These are phyloP conservation scores for Himalopsyche kuldschensis DNA, from an alignment of 2,888 invertebrate genomes.

Conservation along the genomic window DNA sequence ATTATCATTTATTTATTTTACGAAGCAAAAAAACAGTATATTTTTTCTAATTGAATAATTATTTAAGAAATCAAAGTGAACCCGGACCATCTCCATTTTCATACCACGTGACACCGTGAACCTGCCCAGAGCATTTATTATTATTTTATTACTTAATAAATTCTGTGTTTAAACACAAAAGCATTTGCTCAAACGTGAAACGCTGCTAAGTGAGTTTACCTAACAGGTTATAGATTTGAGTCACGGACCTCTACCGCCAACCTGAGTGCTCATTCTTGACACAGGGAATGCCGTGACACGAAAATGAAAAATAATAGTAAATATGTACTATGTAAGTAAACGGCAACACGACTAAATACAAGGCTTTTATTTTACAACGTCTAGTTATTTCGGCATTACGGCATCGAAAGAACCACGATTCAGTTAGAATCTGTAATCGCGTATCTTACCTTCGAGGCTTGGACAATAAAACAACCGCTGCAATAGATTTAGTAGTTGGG, in stretches of 20 bases:
- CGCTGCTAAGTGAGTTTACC: neutral
- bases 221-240: neutral
- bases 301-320: neutral
- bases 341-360: too few species aligned
- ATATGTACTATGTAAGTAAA: neutral
- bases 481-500: too few species aligned
- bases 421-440: too few species aligned
- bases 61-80: too few species aligned
- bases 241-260: neutral
- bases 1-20: too few species aligned
- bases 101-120: neutral
- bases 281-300: neutral
- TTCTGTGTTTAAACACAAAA: neutral
- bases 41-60: too few species aligned
- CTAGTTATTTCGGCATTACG: too few species aligned
- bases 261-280: neutral
- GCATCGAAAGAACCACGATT: too few species aligned
- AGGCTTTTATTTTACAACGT: too few species aligned
- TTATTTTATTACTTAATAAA: neutral
- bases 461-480: too few species aligned
- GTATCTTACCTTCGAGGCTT: too few species aligned
- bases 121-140: neutral
- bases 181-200: neutral
- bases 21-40: too few species aligned
- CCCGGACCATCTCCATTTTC: neutral